Evolutionary conservation across 1,140 invertebrate genomes (phyloP).

Genomic region (Nymphalis io): DNA sequence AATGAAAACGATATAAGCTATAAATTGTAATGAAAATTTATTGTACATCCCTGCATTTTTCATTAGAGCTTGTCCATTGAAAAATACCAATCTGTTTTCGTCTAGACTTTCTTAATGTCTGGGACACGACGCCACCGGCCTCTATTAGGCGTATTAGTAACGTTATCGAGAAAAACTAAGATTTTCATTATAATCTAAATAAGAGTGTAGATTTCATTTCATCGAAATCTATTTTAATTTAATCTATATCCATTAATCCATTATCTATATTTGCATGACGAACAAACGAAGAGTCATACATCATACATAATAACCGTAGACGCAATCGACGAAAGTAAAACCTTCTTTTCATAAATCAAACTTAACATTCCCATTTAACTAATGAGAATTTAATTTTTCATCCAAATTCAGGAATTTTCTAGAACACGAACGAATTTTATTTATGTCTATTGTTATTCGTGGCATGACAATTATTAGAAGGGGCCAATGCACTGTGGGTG

Average conservation of each 20-base stretch:
- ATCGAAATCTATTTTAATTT: no score
- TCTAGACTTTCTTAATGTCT: constrained; percentile 6
- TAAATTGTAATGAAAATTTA: no score
- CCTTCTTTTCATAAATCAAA: background rate
- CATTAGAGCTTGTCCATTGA: background rate
- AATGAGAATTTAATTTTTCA: constrained; percentile 8
- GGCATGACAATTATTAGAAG: no score
- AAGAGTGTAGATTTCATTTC: no score
- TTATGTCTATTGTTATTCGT: no score
- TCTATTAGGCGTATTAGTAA: background rate
- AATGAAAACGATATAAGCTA: no score
- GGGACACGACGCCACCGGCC: background rate
- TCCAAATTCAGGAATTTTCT: background rate
- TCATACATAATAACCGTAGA: background rate
- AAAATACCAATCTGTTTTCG: background rate
- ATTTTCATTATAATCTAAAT: background rate
- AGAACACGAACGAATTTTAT: background rate
- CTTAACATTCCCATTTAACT: background rate
- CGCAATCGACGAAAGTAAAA: background rate
- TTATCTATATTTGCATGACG: no score
- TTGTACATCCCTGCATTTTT: background rate
- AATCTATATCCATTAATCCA: no score
- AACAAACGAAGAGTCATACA: background rate
- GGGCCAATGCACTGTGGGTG: no score
- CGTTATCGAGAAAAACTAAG: background rate